Evolutionary conservation across 2,888 invertebrate genomes (phyloP), one percentile per base, ranked within the genome.

Genomic region (Aspidiotus rigidus): DNA sequence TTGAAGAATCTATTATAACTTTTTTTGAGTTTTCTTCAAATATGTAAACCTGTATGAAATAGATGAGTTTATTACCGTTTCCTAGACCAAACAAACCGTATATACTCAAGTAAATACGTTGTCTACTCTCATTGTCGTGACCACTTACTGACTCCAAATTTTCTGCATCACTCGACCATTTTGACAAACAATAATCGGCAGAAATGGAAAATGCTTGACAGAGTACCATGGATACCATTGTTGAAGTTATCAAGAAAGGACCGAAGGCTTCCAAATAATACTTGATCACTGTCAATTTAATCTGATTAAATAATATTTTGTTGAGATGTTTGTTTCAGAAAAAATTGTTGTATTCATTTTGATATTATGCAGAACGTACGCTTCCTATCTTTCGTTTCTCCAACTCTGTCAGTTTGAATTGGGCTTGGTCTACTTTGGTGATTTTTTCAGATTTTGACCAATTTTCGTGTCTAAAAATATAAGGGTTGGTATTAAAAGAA

Each of bases 341-440:
- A 28, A 28, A 28, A 28, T 28, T 28, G 28, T 28, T 28, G 28
- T 28, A 3, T 28, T 28, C 5, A 28, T 28, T 28, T 5, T 3
- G 28, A 5, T 28, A 28, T 28, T 28, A n/a, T 28, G 28, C 28
- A 39, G 28, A 8, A 56, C 56, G 40, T 40, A 89, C 92, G 76
- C 89, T 90, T 75, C 97, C 97, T 0, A 91, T 93, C 81, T 93
- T 92, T 0, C 93, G 82, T 77, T 89, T 92, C 77, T 97, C 97
- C 0, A 83, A 84, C 79, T 95, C 93, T 72, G 96, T 95, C 8
- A 97, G 81, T 79, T 90, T 92, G 75, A 89, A 87, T 40, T 81
- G 82, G 28, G 5, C 28, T 5, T 5, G 1, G 28, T 28, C 28
- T 28, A 28, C 28, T 28, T 28, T 28, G 28, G 28, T 28, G 5